phyloP scores from a whole-genome alignment of 2,797 vertebrate genomes.

The Hemibagrus guttatus region DNA sequence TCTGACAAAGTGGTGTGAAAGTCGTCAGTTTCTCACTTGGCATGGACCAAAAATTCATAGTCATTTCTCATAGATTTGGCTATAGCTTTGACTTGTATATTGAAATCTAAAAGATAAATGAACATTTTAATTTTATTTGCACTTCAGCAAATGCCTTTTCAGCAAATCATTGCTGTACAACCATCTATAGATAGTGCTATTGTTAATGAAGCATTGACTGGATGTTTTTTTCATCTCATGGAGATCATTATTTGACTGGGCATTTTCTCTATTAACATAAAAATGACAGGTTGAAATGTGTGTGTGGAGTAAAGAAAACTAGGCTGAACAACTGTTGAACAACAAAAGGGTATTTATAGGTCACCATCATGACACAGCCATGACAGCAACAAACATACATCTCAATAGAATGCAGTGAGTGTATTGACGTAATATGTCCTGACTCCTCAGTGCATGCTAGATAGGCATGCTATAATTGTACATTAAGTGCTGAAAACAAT shows the following conservation, averaged over 20 bases:
- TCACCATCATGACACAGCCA: constrained; percentile 61
- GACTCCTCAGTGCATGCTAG: constrained; percentile 58
- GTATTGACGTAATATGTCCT: constrained; percentile 71
- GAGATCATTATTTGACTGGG: constrained; percentile 33
- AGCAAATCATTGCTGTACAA: neutral
- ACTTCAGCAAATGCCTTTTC: neutral
- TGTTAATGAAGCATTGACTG: constrained; percentile 20
- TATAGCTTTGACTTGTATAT: neutral
- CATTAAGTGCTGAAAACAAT: neutral
- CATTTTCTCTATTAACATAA: constrained; percentile 75
- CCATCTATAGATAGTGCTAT: neutral
- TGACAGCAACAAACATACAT: constrained; percentile 70
- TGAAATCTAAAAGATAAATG: neutral
- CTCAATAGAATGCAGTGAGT: constrained; percentile 44
- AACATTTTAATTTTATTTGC: neutral
- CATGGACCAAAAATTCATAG: neutral
- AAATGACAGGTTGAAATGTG: constrained; percentile 67
- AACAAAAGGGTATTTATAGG: constrained; percentile 75
- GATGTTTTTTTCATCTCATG: constrained; percentile 18
- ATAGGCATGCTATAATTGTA: neutral
- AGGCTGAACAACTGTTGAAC: constrained; percentile 78
- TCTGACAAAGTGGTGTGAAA: constrained; percentile 21
- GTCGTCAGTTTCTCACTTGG: constrained; percentile 4
- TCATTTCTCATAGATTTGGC: neutral
- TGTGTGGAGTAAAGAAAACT: constrained; percentile 77